Evolutionary conservation across 2,797 vertebrate species (phyloP), one percentile per base, ranked within the genome.

Genomic region (Aulostomus chinensis): DNA sequence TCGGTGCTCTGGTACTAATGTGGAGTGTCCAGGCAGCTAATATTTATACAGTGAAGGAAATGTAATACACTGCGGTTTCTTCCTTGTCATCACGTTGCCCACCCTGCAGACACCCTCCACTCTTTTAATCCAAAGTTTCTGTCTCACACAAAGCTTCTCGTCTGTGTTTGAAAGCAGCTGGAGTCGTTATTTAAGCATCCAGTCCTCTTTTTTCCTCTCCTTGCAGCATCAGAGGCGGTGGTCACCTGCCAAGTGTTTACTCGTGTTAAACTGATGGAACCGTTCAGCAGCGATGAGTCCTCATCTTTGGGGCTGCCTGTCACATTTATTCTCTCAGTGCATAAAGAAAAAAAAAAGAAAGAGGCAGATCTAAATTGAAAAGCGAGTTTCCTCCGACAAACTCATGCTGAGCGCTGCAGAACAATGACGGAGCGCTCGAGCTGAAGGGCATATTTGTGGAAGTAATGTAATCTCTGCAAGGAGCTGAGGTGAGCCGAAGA

Each of bases 11-110:
- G 15, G 26, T 36, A 13, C 12, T 1, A 18, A 14, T 14, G 9
- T 47, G 38, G 20, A 16, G 6, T 7, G 16, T 48, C 40, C 12
- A 58, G 49, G 7, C 13, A 29, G 18, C 34, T 12, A 10, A 9
- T 16, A 24, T 66, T 51, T n/a, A n/a, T n/a, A n/a, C n/a, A n/a
- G 24, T 11, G 21, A 50, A 59, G 9, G 49, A 59, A 48, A 71
- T 55, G 4, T 52, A 45, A 63, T 29, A 49, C 22, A 8, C 20
- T 57, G 51, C 38, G 41, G 36, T 49, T 43, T 47, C 20, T 61
- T 17, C n/a, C n/a, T n/a, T n/a, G n/a, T n/a, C n/a, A n/a, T n/a
- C n/a, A n/a, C n/a, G 30, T 43, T 32, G 37, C 37, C 40, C 51
- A 30, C 5, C 30, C 25, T 48, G 49, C 64, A 43, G 32, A 35